These are phyloP conservation scores for Oryctolagus cuniculus DNA, from an alignment of 2,113 vertebrate species.

Conservation along the genomic window DNA sequence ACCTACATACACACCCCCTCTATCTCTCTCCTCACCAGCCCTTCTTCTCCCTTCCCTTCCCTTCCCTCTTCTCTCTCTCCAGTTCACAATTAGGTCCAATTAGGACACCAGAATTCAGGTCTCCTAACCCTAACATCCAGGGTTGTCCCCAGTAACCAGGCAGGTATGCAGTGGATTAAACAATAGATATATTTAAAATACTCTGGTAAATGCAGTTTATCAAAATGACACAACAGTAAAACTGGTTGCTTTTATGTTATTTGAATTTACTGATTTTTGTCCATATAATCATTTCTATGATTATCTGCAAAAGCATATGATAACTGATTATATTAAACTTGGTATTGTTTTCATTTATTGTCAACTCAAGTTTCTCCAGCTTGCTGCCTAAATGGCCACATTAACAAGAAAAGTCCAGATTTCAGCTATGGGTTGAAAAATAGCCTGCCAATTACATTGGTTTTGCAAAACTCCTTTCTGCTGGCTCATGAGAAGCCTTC, in stretches of 20 bases:
- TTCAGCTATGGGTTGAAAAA: too few relatives aligned
- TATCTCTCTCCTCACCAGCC: background rate
- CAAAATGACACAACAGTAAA: background rate
- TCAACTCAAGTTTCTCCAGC: constrained; percentile 11
- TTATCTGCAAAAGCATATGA: constrained; percentile 20
- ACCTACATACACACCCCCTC: background rate
- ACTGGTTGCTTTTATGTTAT: background rate
- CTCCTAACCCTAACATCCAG: background rate
- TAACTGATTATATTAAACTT: background rate
- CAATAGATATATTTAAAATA: constrained; percentile 29
- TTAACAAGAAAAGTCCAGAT: constrained; percentile 35
- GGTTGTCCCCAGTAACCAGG: background rate
- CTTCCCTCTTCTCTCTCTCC: background rate
- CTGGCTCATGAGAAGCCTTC: background rate
- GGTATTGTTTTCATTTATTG: background rate
- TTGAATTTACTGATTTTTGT: background rate
- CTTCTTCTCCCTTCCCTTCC: too few relatives aligned
- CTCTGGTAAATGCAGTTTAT: constrained; percentile 26
- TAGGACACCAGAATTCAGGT: background rate
- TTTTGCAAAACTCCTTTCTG: constrained; percentile 55
- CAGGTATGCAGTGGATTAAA: background rate
- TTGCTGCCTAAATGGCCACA: background rate
- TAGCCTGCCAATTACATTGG: too few relatives aligned
- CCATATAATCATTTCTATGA: background rate
- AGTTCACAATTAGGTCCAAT: background rate